These are phyloP conservation scores for Virgularia gustaviana DNA, from an alignment of 92 coral and sea anemone genomes.

Conservation along the genomic window DNA sequence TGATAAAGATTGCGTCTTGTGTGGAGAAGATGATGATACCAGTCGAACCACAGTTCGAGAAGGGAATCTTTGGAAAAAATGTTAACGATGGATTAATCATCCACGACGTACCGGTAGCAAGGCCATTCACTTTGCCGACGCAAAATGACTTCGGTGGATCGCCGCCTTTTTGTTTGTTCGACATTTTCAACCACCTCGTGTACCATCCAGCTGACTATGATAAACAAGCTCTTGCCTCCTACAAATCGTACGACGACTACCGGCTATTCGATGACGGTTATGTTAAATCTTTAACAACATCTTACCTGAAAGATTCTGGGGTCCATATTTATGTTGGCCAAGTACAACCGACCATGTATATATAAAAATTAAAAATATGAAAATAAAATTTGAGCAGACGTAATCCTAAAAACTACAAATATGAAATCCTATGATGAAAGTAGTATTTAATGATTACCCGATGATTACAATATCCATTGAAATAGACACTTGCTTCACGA, in stretches of 20 bases:
- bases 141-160: not conserved
- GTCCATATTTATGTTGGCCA: not conserved
- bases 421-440: too few species aligned
- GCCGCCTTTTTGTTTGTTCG: not conserved
- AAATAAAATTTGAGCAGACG: too few species aligned
- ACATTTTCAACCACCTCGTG: too few species aligned
- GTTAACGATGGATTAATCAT: constrained; percentile 12
- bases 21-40: constrained; percentile 32
- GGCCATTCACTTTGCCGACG: constrained; percentile 1
- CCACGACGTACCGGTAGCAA: constrained; percentile 15
- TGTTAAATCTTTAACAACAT: not conserved
- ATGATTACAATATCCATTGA: too few species aligned
- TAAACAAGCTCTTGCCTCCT: too few species aligned
- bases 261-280: constrained; percentile 2
- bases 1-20: constrained; percentile 11
- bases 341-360: not conserved
- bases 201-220: not conserved
- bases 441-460: too few species aligned
- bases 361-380: not conserved
- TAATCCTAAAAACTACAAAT: too few species aligned
- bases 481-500: too few species aligned
- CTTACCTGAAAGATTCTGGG: not conserved
- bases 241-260: not conserved
- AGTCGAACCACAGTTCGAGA: constrained; percentile 28
- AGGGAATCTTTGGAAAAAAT: not conserved